These are phyloP conservation scores for Brachionus asplanchnoidis DNA, from an alignment of 1,140 invertebrate genomes.

Conservation along the genomic window DNA sequence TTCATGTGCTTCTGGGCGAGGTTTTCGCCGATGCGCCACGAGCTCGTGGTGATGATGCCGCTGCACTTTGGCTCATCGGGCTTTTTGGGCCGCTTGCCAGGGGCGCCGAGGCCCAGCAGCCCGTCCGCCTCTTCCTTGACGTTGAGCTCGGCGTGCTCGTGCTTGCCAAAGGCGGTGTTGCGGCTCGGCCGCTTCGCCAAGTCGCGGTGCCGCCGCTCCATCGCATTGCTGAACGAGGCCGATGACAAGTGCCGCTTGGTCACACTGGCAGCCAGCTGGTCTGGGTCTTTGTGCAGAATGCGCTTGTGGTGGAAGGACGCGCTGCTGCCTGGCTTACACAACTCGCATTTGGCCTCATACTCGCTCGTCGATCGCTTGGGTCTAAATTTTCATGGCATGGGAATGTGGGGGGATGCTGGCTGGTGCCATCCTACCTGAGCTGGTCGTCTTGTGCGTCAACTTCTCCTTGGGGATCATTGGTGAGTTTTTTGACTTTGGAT, in stretches of 20 bases:
- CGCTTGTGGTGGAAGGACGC: not conserved
- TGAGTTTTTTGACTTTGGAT: not conserved
- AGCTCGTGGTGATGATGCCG: slow-evolving; percentile 9
- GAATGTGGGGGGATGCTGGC: not conserved
- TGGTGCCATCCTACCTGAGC: not conserved
- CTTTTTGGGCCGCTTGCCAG: not conserved
- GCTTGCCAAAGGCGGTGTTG: not conserved
- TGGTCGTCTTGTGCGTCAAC: slow-evolving; percentile 1
- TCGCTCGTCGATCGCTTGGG: not conserved
- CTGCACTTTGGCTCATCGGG: not conserved
- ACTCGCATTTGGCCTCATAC: not conserved
- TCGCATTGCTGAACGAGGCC: not conserved
- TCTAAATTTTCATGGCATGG: not conserved
- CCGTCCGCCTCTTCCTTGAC: not conserved
- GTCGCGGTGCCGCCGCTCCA: not conserved
- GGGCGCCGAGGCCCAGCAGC: not conserved
- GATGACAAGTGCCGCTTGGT: slow-evolving; percentile 8
- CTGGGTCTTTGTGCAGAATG: not conserved
- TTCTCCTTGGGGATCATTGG: slow-evolving; percentile 5
- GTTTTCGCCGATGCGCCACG: slow-evolving; percentile 26
- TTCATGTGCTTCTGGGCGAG: slow-evolving; percentile 19
- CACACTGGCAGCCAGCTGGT: not conserved
- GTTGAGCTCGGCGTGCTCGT: not conserved
- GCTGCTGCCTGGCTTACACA: not conserved
- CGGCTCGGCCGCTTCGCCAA: not conserved